These are phyloP conservation scores for Gila robusta DNA, from an alignment of 2,797 vertebrate genomes.

Conservation along the genomic window DNA sequence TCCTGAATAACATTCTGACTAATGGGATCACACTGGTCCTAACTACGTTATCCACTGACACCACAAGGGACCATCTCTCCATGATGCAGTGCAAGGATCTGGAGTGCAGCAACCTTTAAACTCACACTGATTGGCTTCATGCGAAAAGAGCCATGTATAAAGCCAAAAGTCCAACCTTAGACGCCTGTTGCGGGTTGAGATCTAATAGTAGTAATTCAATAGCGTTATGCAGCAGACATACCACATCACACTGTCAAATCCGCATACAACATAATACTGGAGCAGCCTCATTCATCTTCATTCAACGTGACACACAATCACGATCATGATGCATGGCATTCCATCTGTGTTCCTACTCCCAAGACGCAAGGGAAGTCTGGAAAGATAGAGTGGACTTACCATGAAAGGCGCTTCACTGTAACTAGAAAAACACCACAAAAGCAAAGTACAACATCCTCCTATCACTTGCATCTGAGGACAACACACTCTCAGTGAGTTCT, in stretches of 20 bases:
- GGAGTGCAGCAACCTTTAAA: conserved; percentile 58
- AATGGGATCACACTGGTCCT: conserved; percentile 60
- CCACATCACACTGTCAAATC: conserved; percentile 37
- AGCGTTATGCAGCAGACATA: conserved; percentile 22
- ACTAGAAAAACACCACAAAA: conserved; percentile 30
- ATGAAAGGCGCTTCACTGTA: conserved; percentile 15
- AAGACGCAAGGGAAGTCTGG: conserved; percentile 56
- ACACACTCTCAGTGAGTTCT: conserved; percentile 17
- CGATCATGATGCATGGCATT: conserved; percentile 56
- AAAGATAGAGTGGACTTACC: conserved; percentile 51
- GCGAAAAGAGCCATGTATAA: background rate
- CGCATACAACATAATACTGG: conserved; percentile 40
- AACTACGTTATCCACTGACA: conserved; percentile 46
- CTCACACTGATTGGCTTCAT: conserved; percentile 51
- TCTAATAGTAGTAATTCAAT: conserved; percentile 48
- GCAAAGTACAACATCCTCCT: conserved; percentile 10
- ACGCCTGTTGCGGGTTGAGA: conserved; percentile 21
- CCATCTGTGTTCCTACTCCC: conserved; percentile 65
- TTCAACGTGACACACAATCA: conserved; percentile 63
- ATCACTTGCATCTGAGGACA: conserved; percentile 28
- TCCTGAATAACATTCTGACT: conserved; percentile 69
- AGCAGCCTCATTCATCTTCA: conserved; percentile 64
- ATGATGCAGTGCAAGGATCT: conserved; percentile 19
- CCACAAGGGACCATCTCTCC: conserved; percentile 1
- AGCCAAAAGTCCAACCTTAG: conserved; percentile 23